These are phyloP conservation scores for Reticulitermes lucifugus DNA, from an alignment of 2,888 invertebrate species.

Conservation along the genomic window DNA sequence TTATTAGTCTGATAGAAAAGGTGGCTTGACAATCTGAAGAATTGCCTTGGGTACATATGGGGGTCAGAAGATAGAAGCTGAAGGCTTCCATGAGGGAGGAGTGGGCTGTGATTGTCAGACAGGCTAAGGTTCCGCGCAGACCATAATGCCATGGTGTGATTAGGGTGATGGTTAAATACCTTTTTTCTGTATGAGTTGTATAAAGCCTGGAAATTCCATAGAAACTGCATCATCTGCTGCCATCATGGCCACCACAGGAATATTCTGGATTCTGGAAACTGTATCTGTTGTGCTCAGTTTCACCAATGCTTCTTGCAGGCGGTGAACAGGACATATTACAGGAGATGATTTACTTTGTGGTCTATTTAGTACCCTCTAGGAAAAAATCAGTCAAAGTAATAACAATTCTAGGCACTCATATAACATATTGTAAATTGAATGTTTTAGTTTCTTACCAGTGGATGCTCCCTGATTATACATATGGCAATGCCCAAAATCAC, in stretches of 20 bases:
- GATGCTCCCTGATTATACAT: slow-evolving; percentile 62
- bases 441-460: slow-evolving; percentile 55
- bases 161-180: slow-evolving; percentile 56
- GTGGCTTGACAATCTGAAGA: too few species aligned
- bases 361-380: not conserved
- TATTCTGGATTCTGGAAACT: not conserved
- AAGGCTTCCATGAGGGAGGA: too few species aligned
- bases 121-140: too few species aligned
- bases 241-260: slow-evolving; percentile 56
- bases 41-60: too few species aligned
- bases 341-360: not conserved
- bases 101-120: too few species aligned
- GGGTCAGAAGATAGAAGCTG: too few species aligned
- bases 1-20: too few species aligned
- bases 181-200: slow-evolving; percentile 55
- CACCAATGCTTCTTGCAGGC: slow-evolving; percentile 47
- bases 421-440: not conserved
- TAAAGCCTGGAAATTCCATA: slow-evolving; percentile 58
- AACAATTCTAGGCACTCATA: not conserved
- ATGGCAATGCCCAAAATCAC: slow-evolving; percentile 67
- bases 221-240: slow-evolving; percentile 57
- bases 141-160: too few species aligned
- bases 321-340: slow-evolving; percentile 46
- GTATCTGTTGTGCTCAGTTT: not conserved
- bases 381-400: not conserved